Evolutionary conservation across 2,888 invertebrate species (phyloP), one percentile per base, ranked within the genome.

Genomic region (Andrena chrysosceles): DNA sequence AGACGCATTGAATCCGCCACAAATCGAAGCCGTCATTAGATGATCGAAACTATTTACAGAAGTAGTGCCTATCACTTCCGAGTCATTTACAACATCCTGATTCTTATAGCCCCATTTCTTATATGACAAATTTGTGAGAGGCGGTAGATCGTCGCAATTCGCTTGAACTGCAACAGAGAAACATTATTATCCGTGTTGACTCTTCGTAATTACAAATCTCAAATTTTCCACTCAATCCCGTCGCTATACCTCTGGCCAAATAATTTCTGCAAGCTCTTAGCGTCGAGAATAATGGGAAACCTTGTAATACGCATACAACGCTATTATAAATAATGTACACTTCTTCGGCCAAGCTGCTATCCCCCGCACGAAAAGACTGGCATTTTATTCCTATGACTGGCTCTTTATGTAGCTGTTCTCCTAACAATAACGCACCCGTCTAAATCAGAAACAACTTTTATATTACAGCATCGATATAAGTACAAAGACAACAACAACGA

Each of bases 81-180:
- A 96, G 94, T 99, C 99, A 86, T 96, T 96, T 0, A 97, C 95
- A 64, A 95, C 94, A 69, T 96, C 96, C 90, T 97, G 97, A 84
- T 97, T 97, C 81, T 96, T 95, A 91, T 98, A 97, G n/a, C 96
- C 96, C 97, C 98, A 98, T 94, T 98, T 99, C 91, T 97, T 97
- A 90, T 97, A 97, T 16, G 95, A 95, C 71, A 98, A 94, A 78
- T 95, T 96, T 74, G 96, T 95, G 48, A 96, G 95, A 84, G 95
- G 95, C 0, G 95, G 93, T 67, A 94, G 94, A 82, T 96, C 96
- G 82, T 95, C 95, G 78, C 96, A 95, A 91, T 96, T 97, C 52
- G 97, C 97, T 93, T 96, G 95, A 59, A 96, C 97, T 97, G 91
- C 54, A 93, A 92, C 81, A 73, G 80, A 79, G 67, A 76, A 75